These are phyloP conservation scores for Melanotus villosus DNA, from an alignment of 2,888 invertebrate genomes.

Conservation along the genomic window DNA sequence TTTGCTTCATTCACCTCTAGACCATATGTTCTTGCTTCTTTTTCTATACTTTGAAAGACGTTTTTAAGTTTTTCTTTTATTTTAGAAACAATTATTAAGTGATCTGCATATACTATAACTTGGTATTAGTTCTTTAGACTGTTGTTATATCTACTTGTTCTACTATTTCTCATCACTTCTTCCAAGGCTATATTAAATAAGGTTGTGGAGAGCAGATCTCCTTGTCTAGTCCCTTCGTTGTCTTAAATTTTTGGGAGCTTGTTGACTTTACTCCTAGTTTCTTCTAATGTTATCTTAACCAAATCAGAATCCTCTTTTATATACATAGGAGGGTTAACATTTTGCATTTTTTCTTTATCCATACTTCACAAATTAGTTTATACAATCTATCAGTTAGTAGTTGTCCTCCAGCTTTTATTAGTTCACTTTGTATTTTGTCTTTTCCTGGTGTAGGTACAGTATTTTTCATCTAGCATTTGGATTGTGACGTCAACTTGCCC, in stretches of 20 bases:
- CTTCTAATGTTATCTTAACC: background rate
- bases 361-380: no score
- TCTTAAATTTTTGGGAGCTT: slow-evolving; percentile 7
- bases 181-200: slow-evolving; percentile 11
- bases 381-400: background rate
- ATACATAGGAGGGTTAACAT: no score
- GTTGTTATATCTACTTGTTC: background rate
- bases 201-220: background rate
- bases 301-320: background rate
- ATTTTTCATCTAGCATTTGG: no score
- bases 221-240: background rate
- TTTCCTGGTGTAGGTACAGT: no score
- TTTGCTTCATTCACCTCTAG: background rate
- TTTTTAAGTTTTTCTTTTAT: background rate
- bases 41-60: no score
- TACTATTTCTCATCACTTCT: background rate
- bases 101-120: background rate
- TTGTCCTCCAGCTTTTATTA: no score
- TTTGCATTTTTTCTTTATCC: background rate
- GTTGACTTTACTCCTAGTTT: background rate
- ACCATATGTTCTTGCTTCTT: no score
- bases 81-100: background rate
- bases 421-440: no score
- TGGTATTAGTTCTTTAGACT: background rate
- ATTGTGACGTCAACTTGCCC: no score